Evolutionary conservation across 2,888 invertebrate species (phyloP), one percentile per base, ranked within the genome.

Genomic region (Rhopalosiphum nymphaeae): DNA sequence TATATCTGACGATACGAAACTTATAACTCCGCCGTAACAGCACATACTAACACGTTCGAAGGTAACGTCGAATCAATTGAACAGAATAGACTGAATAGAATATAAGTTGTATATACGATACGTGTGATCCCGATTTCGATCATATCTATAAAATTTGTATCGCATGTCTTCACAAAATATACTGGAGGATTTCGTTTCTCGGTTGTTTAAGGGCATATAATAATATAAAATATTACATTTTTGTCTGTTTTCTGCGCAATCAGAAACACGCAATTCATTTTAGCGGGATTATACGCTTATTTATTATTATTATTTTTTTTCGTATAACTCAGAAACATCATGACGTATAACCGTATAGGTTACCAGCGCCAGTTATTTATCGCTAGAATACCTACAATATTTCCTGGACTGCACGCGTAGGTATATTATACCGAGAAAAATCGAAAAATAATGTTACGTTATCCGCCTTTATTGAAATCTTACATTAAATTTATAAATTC

Each of bases 211-310:
- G 67, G n/a, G n/a, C 13, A 78, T 36, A 36, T 21, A 78, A 78
- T n/a, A 21, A 78, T 57, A 78, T 9, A 36, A 9, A 78, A 36
- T 78, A 42, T 78, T 78, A 36, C 36, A 21, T 78, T 78, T 36
- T 78, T 36, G 36, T 36, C 21, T 21, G 36, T 21, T 36, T 78
- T 78, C 78, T 36, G 21, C 78, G 36, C 78, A 78, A 78, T 78
- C 78, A 36, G 21, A 78, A 78, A 78, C 78, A 78, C 78, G 78
- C 78, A 78, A 36, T 78, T 78, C 78, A 36, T 78, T 78, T 78
- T 21, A 36, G 21, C 78, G 78, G 36, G 36, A 36, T 36, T 78
- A 78, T 78, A 78, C 78, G 36, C 36, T 78, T 78, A 78, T 78
- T 78, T 78, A 78, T 78, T 36, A 36, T 78, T 36, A 78, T 36